Conservation (phyloP, 2,888 invertebrate species). For the Leucozona laternaria region DNA sequence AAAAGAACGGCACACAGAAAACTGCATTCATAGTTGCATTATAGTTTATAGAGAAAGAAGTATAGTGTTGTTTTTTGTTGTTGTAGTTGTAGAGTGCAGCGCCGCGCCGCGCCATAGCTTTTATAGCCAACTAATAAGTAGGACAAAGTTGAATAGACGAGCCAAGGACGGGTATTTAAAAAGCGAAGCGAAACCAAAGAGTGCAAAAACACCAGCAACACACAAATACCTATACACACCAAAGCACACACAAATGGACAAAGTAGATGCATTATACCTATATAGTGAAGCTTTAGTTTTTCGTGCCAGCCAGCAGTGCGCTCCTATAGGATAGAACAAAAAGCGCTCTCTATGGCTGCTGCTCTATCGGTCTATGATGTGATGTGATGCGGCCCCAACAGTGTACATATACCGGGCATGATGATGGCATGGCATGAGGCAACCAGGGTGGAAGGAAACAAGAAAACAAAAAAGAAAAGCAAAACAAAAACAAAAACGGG, state of each 20-base stretch:
- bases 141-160: slow-evolving; percentile 85
- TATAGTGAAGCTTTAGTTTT: slow-evolving; percentile 31
- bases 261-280: not conserved
- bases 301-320: not conserved
- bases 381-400: slow-evolving; percentile 8
- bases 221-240: not conserved
- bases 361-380: slow-evolving; percentile 43
- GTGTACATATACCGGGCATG: not conserved
- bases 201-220: slow-evolving; percentile 65
- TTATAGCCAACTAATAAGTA: slow-evolving; percentile 82
- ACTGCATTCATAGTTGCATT: slow-evolving; percentile 75
- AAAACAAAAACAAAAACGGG: slow-evolving; percentile 20
- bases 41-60: slow-evolving; percentile 24
- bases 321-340: slow-evolving; percentile 68
- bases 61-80: slow-evolving; percentile 23
- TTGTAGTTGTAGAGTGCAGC: slow-evolving; percentile 73
- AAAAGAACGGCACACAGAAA: slow-evolving; percentile 59
- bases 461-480: not conserved
- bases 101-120: slow-evolving; percentile 70
- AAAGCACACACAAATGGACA: slow-evolving; percentile 7
- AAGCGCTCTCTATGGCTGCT: slow-evolving; percentile 45
- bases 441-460: slow-evolving; percentile 26
- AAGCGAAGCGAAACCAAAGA: slow-evolving; percentile 78
- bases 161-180: slow-evolving; percentile 84
- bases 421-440: not conserved